These are phyloP conservation scores for Deroplatys truncata DNA, from an alignment of 2,888 invertebrate genomes.

Conservation along the genomic window DNA sequence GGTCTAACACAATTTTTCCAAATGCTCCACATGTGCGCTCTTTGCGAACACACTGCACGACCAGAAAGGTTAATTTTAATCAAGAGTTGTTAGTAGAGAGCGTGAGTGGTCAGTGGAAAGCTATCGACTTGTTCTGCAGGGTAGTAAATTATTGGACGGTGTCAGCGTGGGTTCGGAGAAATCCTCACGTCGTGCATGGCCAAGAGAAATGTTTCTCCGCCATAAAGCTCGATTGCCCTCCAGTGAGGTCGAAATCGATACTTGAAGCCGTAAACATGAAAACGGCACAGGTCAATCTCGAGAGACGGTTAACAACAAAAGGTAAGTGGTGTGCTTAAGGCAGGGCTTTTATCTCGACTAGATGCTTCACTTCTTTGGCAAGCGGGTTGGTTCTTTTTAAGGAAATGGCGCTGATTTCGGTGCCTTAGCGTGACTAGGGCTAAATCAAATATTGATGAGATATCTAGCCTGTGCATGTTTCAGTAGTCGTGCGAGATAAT, in stretches of 20 bases:
- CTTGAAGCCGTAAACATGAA: not conserved
- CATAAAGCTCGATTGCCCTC: conserved; percentile 3
- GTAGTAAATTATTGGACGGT: not conserved
- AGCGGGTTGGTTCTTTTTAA: not conserved
- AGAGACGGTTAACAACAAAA: not conserved
- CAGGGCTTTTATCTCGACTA: not conserved
- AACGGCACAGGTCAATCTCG: not conserved
- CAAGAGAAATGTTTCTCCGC: not conserved
- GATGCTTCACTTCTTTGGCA: not conserved
- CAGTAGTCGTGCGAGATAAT: too few relatives aligned
- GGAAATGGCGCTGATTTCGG: not conserved
- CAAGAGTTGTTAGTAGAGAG: too few relatives aligned
- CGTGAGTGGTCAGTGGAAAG: not conserved
- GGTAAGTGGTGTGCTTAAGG: not conserved
- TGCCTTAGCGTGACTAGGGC: not conserved
- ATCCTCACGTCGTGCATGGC: conserved; percentile 4
- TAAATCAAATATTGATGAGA: not conserved
- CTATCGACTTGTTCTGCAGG: not conserved
- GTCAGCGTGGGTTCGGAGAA: not conserved
- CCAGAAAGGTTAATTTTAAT: too few relatives aligned
- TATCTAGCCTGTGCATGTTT: too few relatives aligned
- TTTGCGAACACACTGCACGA: too few relatives aligned
- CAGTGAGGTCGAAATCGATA: not conserved
- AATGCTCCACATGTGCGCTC: too few relatives aligned
- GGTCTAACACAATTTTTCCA: too few relatives aligned